Conservation (phyloP, 2,888 invertebrate genomes). For the Aspidapion aeneum region DNA sequence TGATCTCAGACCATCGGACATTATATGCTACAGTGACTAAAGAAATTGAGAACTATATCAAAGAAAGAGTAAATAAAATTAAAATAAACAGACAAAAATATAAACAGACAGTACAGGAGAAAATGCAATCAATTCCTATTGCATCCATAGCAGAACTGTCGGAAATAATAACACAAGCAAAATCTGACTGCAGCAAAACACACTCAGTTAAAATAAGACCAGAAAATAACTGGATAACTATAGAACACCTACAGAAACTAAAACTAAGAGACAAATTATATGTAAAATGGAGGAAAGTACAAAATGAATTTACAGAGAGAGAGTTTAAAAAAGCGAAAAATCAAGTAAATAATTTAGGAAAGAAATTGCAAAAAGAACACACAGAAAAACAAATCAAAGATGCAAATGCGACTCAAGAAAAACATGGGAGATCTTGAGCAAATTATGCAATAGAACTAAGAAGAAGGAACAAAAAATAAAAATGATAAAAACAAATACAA, state of each 20-base stretch:
- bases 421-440: background rate
- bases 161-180: background rate
- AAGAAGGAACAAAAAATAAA: no score
- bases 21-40: background rate
- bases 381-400: background rate
- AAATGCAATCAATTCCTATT: background rate
- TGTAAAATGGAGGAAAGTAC: background rate
- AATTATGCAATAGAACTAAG: no score
- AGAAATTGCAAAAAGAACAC: no score
- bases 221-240: constrained; percentile 1
- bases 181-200: background rate
- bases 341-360: background rate
- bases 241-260: background rate
- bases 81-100: background rate
- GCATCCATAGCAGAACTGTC: background rate
- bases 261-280: background rate
- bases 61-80: background rate
- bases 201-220: background rate
- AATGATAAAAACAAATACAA: no score
- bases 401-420: background rate
- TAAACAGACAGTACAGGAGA: background rate
- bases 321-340: background rate
- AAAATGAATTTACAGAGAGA: background rate
- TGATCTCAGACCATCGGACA: background rate
- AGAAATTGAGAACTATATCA: background rate